These are phyloP conservation scores for Pluvialis apricaria DNA, from an alignment of 2,113 vertebrate species.

Conservation along the genomic window DNA sequence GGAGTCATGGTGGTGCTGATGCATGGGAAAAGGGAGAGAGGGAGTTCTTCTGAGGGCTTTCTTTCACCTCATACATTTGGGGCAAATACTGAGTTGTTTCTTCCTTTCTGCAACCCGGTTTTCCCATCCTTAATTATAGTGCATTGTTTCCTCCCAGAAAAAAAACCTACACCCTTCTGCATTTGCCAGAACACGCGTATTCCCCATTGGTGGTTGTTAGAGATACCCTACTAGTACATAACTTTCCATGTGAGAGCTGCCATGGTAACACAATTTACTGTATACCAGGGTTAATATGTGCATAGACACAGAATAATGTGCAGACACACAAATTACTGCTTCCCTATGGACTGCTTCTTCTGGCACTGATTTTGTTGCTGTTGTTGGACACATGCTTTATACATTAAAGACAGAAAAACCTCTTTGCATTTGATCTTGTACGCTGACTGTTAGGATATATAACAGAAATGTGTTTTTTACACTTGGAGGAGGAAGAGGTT, in stretches of 20 bases:
- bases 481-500: not conserved
- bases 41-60: not conserved
- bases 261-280: constrained; percentile 65
- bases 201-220: constrained; percentile 41
- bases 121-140: not conserved
- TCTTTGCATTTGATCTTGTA: constrained; percentile 8
- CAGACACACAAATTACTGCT: constrained; percentile 60
- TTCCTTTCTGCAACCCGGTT: not conserved
- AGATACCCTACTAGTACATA: constrained; percentile 28
- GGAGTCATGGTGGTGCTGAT: not conserved
- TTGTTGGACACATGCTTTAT: constrained; percentile 59
- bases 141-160: not conserved
- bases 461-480: not conserved
- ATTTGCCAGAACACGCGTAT: constrained; percentile 7
- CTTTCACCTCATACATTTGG: not conserved
- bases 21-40: not conserved
- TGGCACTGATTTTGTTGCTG: constrained; percentile 48
- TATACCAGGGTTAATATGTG: constrained; percentile 66
- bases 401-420: constrained; percentile 2
- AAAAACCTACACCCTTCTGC: not conserved
- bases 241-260: constrained; percentile 50
- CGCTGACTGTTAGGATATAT: not conserved
- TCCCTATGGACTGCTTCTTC: constrained; percentile 43
- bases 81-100: not conserved
- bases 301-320: constrained; percentile 64